Base-by-base conservation (phyloP, 64 coral and sea anemone genomes). In the Hydrozoanthus tunicans region DNA sequence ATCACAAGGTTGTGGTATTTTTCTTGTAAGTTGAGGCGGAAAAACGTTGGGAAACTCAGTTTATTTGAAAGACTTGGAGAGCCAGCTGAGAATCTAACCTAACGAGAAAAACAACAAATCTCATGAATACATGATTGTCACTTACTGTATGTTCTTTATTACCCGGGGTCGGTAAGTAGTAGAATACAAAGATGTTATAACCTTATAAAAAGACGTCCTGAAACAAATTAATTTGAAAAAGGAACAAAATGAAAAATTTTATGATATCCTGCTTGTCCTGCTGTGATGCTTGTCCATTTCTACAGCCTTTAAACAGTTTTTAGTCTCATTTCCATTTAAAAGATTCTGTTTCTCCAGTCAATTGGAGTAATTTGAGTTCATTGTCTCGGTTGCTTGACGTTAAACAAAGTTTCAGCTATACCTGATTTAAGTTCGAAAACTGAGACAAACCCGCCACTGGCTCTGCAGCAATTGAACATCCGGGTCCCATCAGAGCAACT, bases 361-460 rank as follows among this genome's bases (percentile, higher is more conserved):
- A 43, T 43, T 43, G 32, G 32, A n/a, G 7, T 6, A 70, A 7
- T 74, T 23, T 74, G 13, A 24, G 1, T 24, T 7, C 2, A 4
- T 6, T 71, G 13, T 9, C 23, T 3, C 10, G 5, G 27, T 74
- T 32, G 51, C 3, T n/a, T 9, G 7, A 74, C 32, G 32, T 43
- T 43, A 74, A 53, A 14, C 15, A 52, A 56, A 9, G 10, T 32
- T 56, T 14, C 53, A 69, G 15, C 27, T 53, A 3, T 80, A 91
- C 93, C 93, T 94, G 93, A 58, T 91, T 74, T 20, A 94, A 80
- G 81, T 94, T 94, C 93, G 89, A 91, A 79, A 94, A 94, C 14
- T 94, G 88, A 15, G 89, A 70, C 3, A 89, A 52, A 15, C 56
- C 81, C 1, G 93, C 93, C 3, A 94, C 89, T 11, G 81, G 93